Conservation (phyloP, 1,140 invertebrate species). For the Subanguina moxae region DNA sequence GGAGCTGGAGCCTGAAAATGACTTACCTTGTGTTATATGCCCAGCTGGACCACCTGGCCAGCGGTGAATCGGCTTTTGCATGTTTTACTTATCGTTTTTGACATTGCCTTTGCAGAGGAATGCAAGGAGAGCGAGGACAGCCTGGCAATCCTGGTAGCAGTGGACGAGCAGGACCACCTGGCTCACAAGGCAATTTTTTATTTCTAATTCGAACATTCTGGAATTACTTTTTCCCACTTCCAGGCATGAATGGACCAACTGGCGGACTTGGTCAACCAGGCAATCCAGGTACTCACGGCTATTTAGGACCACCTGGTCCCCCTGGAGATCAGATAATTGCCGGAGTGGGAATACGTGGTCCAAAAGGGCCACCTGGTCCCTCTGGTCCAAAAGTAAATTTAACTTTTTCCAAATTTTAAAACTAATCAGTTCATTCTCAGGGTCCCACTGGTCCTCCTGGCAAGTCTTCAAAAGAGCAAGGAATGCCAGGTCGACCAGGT, state of each 20-base stretch:
- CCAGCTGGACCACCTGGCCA: constrained; percentile 49
- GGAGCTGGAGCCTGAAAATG: constrained; percentile 41
- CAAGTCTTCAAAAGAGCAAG: constrained; percentile 18
- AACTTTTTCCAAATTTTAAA: not conserved
- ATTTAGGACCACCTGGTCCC: constrained; percentile 10
- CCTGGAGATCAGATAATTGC: constrained; percentile 18
- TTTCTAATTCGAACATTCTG: not conserved
- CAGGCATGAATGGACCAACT: constrained; percentile 20
- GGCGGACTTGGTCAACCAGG: constrained; percentile 30
- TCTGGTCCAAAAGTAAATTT: constrained; percentile 25
- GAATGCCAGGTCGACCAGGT: constrained; percentile 39
- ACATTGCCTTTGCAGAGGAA: constrained; percentile 31
- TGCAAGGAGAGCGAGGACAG: constrained; percentile 44
- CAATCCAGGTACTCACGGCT: constrained; percentile 27
- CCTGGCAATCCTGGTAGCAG: constrained; percentile 22
- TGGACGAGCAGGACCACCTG: constrained; percentile 31
- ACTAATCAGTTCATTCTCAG: constrained; percentile 1
- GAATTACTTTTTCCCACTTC: constrained; percentile 18
- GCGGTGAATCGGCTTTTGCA: constrained; percentile 10
- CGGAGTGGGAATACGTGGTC: constrained; percentile 45
- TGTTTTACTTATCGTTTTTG: not conserved
- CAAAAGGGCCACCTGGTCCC: constrained; percentile 32
- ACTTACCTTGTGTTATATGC: constrained; percentile 53
- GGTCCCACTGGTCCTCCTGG: constrained; percentile 46
- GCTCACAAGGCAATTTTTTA: constrained; percentile 7